These are phyloP conservation scores for Pelagia noctiluca DNA, from an alignment of 30 jellyfish, hydroid and myxozoan species.

Conservation along the genomic window DNA sequence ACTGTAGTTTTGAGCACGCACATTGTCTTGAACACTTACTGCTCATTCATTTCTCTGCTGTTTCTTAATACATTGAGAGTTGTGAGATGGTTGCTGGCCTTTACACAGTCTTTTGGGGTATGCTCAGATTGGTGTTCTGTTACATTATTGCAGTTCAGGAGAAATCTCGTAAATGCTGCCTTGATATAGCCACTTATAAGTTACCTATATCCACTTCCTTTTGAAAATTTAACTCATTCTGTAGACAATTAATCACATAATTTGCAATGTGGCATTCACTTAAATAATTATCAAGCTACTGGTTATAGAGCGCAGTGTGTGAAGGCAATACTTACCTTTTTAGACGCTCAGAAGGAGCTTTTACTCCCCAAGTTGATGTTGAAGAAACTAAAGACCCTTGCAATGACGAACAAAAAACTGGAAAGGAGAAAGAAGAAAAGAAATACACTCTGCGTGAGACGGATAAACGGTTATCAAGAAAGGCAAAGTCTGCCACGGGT, in stretches of 20 bases:
- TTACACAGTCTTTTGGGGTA: no score
- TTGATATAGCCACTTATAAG: neutral
- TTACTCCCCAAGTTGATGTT: slow-evolving; percentile 17
- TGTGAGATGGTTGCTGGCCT: no score
- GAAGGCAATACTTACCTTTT: neutral
- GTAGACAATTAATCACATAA: neutral
- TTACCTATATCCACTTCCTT: neutral
- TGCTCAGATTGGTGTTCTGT: no score
- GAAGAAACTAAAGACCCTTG: slow-evolving; percentile 27
- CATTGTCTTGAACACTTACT: no score
- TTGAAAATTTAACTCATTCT: neutral
- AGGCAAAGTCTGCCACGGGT: slow-evolving; percentile 60
- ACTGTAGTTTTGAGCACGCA: no score
- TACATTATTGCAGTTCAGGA: neutral
- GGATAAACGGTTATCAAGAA: slow-evolving; percentile 90
- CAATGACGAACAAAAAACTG: slow-evolving; percentile 40
- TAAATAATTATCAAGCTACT: neutral
- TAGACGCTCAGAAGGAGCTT: slow-evolving; percentile 92
- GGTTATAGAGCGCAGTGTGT: neutral
- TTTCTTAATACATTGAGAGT: no score
- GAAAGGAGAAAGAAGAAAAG: slow-evolving; percentile 38
- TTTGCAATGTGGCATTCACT: neutral
- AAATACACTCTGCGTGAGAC: slow-evolving; percentile 94
- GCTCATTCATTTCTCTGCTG: no score
- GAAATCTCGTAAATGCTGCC: neutral